Base-by-base conservation (phyloP, 2,888 invertebrate species). In the Fragum fragum region DNA sequence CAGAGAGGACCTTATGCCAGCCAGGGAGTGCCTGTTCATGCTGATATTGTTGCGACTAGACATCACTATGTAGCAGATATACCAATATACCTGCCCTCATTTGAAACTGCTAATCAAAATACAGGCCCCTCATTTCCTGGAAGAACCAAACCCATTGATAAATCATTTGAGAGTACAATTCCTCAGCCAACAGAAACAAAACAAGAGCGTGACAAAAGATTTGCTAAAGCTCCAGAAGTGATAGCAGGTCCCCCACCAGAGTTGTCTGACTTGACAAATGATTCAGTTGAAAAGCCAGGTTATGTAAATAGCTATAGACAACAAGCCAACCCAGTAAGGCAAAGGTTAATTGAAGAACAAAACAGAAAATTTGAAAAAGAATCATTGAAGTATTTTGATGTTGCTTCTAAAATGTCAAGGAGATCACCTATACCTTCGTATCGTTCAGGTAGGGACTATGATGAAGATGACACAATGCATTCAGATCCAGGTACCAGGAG, bases 31-130 rank as follows among this genome's bases (percentile, higher is more conserved):
- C 79, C 85, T 14, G 68, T 79, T 6, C 59, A 81, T 28, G 29
- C 79, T 16, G 80, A 72, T 47, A 78, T 52, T 42, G 28, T 70
- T 6, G 29, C 57, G 11, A 76, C 70, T 52, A 77, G 82, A 73
- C 77, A 79, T 28, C 85, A 85, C 63, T 82, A 82, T 61, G 79
- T 85, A 59, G 85, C 85, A 23, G 85, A 85, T 70, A 77, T 85
- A 57, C 85, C 85, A 16, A 76, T 85, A 42, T 83, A 80, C 63
- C 29, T 85, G 36, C 85, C 85, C 52, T 18, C 79, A 53, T 70
- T 73, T 53, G 73, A 63, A 32, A 70, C 72, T 39, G 75, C 79
- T n/a, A 83, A 73, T 29, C 78, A 70, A 28, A 70, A n/a, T 32
- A 71, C 72, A 26, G 55, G 71, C n/a, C 77, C 77, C 47, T 32